These are phyloP conservation scores for Phalacrocorax pelagicus DNA, from an alignment of 2,113 vertebrate species.

Conservation along the genomic window DNA sequence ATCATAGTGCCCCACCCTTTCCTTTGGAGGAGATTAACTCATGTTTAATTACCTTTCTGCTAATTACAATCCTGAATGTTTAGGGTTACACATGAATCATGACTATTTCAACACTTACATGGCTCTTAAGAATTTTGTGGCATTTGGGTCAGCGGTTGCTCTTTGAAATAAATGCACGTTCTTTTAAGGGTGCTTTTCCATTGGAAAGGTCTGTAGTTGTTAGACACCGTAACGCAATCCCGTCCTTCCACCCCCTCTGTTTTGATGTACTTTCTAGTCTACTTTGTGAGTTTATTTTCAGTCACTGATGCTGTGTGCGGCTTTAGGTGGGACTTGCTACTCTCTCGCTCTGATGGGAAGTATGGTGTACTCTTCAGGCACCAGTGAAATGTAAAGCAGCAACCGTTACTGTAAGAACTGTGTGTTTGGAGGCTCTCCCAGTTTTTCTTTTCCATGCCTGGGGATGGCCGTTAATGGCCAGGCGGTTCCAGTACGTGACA, in stretches of 20 bases:
- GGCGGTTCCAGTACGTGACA: background rate
- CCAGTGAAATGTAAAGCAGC: background rate
- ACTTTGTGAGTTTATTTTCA: background rate
- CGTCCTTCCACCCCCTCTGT: background rate
- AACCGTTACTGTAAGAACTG: background rate
- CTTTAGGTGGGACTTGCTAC: background rate
- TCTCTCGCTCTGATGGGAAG: background rate
- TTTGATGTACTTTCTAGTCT: background rate
- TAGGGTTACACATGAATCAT: background rate
- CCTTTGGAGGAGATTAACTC: slow-evolving; percentile 15
- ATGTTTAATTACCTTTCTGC: background rate
- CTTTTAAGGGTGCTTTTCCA: background rate
- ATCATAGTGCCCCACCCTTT: background rate
- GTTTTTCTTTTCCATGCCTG: background rate
- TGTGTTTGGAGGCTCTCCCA: background rate
- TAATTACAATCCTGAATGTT: background rate
- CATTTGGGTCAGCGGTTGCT: background rate
- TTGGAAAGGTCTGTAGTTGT: background rate
- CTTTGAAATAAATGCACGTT: background rate
- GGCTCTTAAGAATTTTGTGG: background rate
- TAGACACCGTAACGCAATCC: background rate
- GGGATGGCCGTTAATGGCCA: background rate
- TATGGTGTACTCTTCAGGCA: rapidly evolving
- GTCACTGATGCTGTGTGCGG: background rate
- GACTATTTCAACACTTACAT: background rate